Evolutionary conservation across 2,888 invertebrate genomes (phyloP), one percentile per base, ranked within the genome.

Genomic region (Rhabditoides inermis): DNA sequence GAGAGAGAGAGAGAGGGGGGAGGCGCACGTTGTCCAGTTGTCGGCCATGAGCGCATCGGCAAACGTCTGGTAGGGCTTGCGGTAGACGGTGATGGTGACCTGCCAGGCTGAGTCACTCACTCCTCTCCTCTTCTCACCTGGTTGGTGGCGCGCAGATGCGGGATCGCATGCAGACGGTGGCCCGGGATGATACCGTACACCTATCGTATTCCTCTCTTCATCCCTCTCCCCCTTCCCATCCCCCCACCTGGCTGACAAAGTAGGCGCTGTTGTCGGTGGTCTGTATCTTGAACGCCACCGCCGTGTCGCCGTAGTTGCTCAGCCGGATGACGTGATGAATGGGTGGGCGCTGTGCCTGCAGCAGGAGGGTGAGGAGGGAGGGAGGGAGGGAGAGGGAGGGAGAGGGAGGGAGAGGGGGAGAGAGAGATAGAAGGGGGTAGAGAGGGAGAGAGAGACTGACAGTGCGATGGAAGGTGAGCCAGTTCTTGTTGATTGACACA

Each of bases 261-360:
- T 66, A 66, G 7, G 58, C 52, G 39, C 49, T 59, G 32, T 63
- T 66, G 48, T 66, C 66, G 15, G 62, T 61, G 27, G 56, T 58
- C 20, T 56, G 35, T 5, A 66, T 42, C 51, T 66, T 58, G 50
- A 59, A 66, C 2, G 66, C 66, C 12, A 66, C 51, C 22, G 66
- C 59, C 41, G 51, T 39, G 18, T 62, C 62, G 20, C 62, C 62
- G 42, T 61, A 59, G 48, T 66, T 66, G 36, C 50, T 42, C 5
- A 66, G 41, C 2, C 15, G 26, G 4, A 64, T 15, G 1, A 36
- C 15, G n/a, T 60, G 58, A 20, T 49, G 47, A n/a, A 56, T 50
- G 10, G 61, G 55, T 7, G 62, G 63, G 22, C 56, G 49, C 10
- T 49, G 30, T 5, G 23, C 37, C 61, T 62, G 42, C 30, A 54